Evolutionary conservation across 2,888 invertebrate genomes (phyloP).

Genomic region (Lithophane socia): DNA sequence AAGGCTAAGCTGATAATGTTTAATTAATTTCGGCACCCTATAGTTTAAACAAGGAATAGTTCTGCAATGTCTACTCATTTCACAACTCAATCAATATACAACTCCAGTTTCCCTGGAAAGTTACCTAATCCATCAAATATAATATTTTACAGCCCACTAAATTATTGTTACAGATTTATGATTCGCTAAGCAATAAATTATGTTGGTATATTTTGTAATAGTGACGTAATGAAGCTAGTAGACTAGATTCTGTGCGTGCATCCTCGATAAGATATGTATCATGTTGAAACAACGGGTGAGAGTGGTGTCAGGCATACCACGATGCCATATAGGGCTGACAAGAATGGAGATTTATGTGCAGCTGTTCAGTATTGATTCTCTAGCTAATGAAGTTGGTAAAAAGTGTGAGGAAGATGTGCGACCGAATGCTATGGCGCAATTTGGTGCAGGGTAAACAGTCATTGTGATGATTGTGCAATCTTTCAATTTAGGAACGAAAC

Average conservation of each 20-base stretch:
- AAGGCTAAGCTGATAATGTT: too few relatives aligned
- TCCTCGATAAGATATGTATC: conserved; percentile 58
- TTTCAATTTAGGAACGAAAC: background rate
- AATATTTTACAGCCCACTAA: conserved; percentile 38
- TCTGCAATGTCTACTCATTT: background rate
- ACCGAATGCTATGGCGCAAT: background rate
- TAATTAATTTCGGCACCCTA: background rate
- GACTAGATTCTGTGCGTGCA: conserved; percentile 36
- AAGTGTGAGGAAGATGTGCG: background rate
- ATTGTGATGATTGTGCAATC: too few relatives aligned
- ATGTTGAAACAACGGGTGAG: conserved; percentile 49
- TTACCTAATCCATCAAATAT: conserved; percentile 31
- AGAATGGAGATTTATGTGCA: background rate
- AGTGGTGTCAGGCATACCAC: conserved; percentile 33
- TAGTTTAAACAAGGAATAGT: background rate
- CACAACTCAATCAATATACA: conserved; percentile 9
- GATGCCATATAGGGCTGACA: conserved; percentile 39
- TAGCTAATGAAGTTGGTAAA: background rate
- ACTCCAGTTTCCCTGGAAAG: conserved; percentile 10
- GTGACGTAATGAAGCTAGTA: conserved; percentile 48
- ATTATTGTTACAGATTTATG: conserved; percentile 50
- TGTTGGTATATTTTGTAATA: conserved; percentile 38
- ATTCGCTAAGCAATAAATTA: conserved; percentile 38
- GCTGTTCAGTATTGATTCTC: background rate
- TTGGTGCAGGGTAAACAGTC: background rate